A percentile compares a stretch with the other conserved stretches of the same genome.
Conservation (phyloP, 1,140 invertebrate species). For the Solenopsis invicta region DNA sequence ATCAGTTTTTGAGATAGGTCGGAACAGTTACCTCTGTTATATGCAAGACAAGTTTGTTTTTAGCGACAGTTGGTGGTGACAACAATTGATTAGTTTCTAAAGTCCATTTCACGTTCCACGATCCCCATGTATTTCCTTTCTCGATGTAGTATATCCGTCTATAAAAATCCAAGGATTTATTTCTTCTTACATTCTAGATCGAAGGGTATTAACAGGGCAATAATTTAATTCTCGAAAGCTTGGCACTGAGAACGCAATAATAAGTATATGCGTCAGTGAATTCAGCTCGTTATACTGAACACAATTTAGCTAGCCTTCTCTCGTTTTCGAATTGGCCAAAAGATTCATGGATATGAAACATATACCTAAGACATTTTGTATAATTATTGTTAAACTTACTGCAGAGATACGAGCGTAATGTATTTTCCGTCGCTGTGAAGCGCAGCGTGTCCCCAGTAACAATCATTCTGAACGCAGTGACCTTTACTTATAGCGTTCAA, state of each 20-base stretch:
- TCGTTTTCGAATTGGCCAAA: background rate
- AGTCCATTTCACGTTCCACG: constrained; percentile 93
- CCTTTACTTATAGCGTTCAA: constrained; percentile 89
- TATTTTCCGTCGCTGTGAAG: constrained; percentile 88
- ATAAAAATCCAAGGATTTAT: constrained; percentile 70
- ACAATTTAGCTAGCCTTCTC: background rate
- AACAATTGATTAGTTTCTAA: constrained; percentile 92
- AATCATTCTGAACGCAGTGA: constrained; percentile 90
- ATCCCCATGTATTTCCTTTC: constrained; percentile 90
- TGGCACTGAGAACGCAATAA: background rate
- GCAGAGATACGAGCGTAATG: constrained; percentile 86
- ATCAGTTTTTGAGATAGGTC: background rate
- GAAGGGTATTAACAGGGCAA: background rate
- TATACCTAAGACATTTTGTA: background rate
- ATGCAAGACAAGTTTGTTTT: constrained; percentile 91
- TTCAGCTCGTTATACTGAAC: background rate
- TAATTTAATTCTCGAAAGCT: background rate
- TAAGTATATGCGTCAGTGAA: background rate
- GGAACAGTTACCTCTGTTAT: constrained; percentile 89
- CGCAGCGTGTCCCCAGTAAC: constrained; percentile 91
- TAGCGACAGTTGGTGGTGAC: constrained; percentile 89
- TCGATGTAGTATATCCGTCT: constrained; percentile 93
- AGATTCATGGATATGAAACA: background rate
- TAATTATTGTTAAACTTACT: constrained; percentile 81
- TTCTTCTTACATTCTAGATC: constrained; percentile 20